Conservation (phyloP, 1,140 invertebrate genomes). For the Anagrus nilaparvatae region DNA sequence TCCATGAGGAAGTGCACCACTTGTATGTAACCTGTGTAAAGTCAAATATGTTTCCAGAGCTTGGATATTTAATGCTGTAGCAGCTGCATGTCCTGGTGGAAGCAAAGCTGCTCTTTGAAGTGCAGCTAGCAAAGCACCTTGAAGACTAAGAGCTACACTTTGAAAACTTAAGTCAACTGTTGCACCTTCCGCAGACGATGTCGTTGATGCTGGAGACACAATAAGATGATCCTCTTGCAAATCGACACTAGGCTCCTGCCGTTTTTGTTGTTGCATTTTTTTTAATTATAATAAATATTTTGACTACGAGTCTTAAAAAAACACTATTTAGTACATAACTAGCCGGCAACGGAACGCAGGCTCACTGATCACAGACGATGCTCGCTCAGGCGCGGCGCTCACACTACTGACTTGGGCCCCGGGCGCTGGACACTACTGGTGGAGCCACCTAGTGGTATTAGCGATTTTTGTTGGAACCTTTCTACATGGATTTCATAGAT, state of each 20-base stretch:
- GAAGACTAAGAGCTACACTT: conserved; percentile 30
- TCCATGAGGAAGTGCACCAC: conserved; percentile 28
- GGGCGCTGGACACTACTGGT: conserved; percentile 38
- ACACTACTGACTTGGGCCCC: conserved; percentile 37
- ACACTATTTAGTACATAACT: no score
- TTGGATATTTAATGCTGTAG: conserved; percentile 68
- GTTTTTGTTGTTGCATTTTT: no score
- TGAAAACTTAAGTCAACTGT: conserved; percentile 28
- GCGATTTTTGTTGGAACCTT: no score
- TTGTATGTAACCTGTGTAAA: conserved; percentile 54
- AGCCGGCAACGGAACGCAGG: conserved; percentile 14
- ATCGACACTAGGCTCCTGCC: no score
- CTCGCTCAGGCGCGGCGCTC: conserved; percentile 35
- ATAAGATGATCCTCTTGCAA: no score
- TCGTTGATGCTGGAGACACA: conserved; percentile 29
- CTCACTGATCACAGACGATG: conserved; percentile 31
- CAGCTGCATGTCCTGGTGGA: conserved; percentile 65
- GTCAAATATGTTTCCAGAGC: conserved; percentile 74
- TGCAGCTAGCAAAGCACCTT: conserved; percentile 45
- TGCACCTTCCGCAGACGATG: conserved; percentile 8
- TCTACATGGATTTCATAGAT: no score
- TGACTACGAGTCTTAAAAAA: no score
- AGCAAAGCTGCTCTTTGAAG: conserved; percentile 50
- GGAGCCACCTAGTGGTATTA: conserved; percentile 43
- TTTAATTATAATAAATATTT: no score